Conservation (phyloP, 1,140 invertebrate species). For the Drosophila nasuta region DNA sequence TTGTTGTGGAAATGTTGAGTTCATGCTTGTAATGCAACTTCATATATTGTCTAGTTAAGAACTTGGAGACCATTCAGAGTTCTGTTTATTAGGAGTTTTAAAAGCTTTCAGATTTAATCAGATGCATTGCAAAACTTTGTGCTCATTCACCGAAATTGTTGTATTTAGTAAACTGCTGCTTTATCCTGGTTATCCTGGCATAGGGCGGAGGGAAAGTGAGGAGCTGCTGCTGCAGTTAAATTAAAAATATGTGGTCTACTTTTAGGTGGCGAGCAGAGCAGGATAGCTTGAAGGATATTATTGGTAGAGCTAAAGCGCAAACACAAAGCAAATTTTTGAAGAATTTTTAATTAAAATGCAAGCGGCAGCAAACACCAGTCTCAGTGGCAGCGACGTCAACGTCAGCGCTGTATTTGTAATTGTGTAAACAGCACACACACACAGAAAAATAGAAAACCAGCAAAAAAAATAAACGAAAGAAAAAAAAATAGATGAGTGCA, state of each 20-base stretch:
- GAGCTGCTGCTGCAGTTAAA: conserved; percentile 52
- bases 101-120: conserved; percentile 2
- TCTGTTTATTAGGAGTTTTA: neutral
- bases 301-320: conserved; percentile 59
- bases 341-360: conserved; percentile 83
- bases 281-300: conserved; percentile 62
- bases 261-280: conserved; percentile 67
- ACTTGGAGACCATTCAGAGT: neutral
- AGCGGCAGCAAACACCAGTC: conserved; percentile 34
- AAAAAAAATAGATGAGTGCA: conserved; percentile 2
- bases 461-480: neutral
- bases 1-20: neutral
- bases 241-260: conserved; percentile 82
- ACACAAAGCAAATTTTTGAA: conserved; percentile 75
- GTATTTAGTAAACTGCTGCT: conserved; percentile 7
- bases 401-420: conserved; percentile 50
- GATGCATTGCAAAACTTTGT: conserved; percentile 13
- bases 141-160: neutral
- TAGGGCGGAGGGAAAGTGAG: conserved; percentile 2
- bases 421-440: conserved; percentile 65
- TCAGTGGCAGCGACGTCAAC: conserved; percentile 13
- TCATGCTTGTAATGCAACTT: neutral
- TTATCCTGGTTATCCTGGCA: conserved; percentile 28
- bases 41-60: neutral
- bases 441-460: conserved; percentile 6